Conservation (phyloP, 2,113 vertebrate genomes). For the Thinocorus orbignyianus region DNA sequence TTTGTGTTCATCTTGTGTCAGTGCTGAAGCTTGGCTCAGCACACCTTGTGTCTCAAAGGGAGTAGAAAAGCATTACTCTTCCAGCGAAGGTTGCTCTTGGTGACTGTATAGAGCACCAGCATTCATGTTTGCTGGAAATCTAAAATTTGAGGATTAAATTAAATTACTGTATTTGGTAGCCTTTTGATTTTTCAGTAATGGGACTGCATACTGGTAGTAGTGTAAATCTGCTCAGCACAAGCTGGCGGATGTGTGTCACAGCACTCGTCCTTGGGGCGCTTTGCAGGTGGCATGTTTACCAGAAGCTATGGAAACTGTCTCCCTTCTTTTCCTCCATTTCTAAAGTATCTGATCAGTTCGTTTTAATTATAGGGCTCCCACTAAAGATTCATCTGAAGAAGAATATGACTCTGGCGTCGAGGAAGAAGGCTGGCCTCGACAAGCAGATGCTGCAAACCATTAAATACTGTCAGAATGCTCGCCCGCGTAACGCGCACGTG, state of each 20-base stretch:
- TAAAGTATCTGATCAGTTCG: neutral
- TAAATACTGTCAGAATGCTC: slow-evolving; percentile 70
- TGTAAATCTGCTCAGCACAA: neutral
- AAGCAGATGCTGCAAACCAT: slow-evolving; percentile 94
- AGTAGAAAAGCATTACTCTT: neutral
- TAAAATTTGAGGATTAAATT: neutral
- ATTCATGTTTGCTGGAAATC: neutral
- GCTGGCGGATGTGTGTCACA: neutral
- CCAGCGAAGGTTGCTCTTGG: no score
- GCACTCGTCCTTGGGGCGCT: fast-evolving
- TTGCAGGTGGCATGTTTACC: neutral
- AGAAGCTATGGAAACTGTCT: neutral
- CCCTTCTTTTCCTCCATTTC: neutral
- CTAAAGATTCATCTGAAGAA: slow-evolving; percentile 89
- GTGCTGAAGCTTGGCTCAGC: neutral
- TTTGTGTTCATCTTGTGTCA: neutral
- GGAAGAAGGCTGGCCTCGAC: slow-evolving; percentile 94
- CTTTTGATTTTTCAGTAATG: neutral
- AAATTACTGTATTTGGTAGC: neutral
- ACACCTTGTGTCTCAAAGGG: neutral
- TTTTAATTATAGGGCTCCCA: slow-evolving; percentile 82
- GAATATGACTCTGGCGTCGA: slow-evolving; percentile 95
- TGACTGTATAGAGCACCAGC: neutral
- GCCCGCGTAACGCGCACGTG: slow-evolving; percentile 43
- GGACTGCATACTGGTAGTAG: neutral